Base-by-base conservation (phyloP, 2,888 invertebrate genomes). In the Drosophila mimetica region DNA sequence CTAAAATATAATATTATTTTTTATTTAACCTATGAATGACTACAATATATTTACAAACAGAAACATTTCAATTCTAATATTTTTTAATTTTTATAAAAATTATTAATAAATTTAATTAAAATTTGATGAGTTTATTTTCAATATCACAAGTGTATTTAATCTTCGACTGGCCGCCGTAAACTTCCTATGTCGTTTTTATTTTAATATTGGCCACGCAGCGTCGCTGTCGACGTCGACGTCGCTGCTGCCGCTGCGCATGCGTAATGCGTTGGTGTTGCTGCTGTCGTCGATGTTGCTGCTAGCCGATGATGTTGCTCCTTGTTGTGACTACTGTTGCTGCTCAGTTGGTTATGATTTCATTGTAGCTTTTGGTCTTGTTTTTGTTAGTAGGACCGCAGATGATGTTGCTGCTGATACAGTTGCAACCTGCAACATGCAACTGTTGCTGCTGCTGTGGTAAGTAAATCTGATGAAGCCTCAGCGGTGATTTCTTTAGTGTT, bases 131-230 rank as follows among this genome's bases (percentile, higher is more conserved):
- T n/a, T n/a, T n/a, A n/a, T n/a, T n/a, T n/a, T n/a, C n/a, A n/a
- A n/a, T n/a, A n/a, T n/a, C n/a, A n/a, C n/a, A n/a, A n/a, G n/a
- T n/a, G n/a, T 16, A 28, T 44, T 44, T 11, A 28, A 11, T 5
- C 9, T 1, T 44, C 44, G 28, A 14, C 14, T 28, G 16, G 2
- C 11, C 6, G 3, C 6, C 6, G 25, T 0, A 2, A 11, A 16
- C 44, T 44, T 44, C 44, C 28, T 16, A 28, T 44, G 16, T 44
- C 25, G 44, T 73, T 61, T 61, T 79, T 77, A 83, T 79, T 83
- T 71, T 74, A 74, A 63, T 74, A 77, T 86, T 75, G 75, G 73
- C 72, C 67, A 75, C 73, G 61, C 53, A 63, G 51, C 36, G 47
- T 46, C 48, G 36, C 18, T n/a, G 37, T 65, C 52, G 34, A 44